Percentiles rank a stretch among this genome's conserved stretches.
Conservation (phyloP, 1,140 invertebrate species). For the Agrypnia vestita region DNA sequence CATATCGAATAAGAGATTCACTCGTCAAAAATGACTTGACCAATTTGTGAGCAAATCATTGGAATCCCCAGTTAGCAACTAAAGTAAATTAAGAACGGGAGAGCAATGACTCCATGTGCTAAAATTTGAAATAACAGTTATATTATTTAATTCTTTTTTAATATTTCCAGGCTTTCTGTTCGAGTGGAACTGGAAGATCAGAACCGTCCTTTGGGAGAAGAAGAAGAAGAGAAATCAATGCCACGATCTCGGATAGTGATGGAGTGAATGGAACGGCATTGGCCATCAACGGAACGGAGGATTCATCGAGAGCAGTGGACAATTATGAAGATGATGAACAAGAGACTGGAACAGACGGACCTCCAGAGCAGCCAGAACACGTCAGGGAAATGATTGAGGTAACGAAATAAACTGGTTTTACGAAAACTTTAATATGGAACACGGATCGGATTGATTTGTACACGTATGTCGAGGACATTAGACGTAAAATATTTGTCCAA, state of each 20-base stretch:
- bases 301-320: constrained; percentile 63
- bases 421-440: not conserved
- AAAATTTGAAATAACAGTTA: too few species aligned
- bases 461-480: too few species aligned
- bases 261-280: constrained; percentile 63
- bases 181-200: constrained; percentile 80
- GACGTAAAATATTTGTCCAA: too few species aligned
- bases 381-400: constrained; percentile 92
- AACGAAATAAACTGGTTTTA: constrained; percentile 44
- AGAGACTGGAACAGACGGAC: constrained; percentile 68
- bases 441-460: too few species aligned
- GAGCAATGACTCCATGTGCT: too few species aligned
- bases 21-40: too few species aligned
- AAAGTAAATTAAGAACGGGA: too few species aligned
- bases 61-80: too few species aligned
- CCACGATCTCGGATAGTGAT: constrained; percentile 64
- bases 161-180: constrained; percentile 81
- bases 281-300: constrained; percentile 62
- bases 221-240: constrained; percentile 76
- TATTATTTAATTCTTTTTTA: not conserved
- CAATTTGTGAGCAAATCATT: too few species aligned
- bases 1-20: too few species aligned
- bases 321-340: constrained; percentile 62
- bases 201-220: constrained; percentile 87
- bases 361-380: constrained; percentile 79